Base-by-base conservation (phyloP, 2,888 invertebrate species). In the Carpatolechia fugitivella region DNA sequence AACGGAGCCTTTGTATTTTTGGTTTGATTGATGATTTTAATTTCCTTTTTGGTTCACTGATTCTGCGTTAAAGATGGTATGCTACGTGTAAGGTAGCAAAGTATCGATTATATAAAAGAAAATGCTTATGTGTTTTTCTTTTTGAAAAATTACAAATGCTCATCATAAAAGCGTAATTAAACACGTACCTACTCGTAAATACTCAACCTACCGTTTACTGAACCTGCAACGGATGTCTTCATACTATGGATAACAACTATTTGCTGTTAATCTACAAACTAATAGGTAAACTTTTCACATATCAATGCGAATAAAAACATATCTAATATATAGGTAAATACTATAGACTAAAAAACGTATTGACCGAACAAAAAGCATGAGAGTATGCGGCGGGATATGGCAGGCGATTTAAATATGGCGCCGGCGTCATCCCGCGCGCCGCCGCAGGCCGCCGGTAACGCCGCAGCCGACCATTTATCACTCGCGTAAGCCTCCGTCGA, bases 1-100 rank as follows among this genome's bases (percentile, higher is more conserved):
- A 81, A 84, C 82, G 83, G 80, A 78, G 77, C 88, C 83, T 84
- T 89, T 88, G 86, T 86, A 82, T 84, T 88, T 87, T 89, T 88
- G 82, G 79, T 87, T 89, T 89, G 89, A 89, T 89, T 89, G 89
- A 89, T 89, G 89, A 85, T 89, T 87, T 89, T 89, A 88, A 87
- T 89, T 89, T 89, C 85, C 86, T 83, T 82, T 86, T 84, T 81
- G 81, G 80, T 78, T 82, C 81, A 80, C 79, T 80, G 81, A 77
- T 79, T 85, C 75, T 72, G 64, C 65, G 66, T 61, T 66, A 62
- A 56, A 58, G 59, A 62, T 63, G 24, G 24, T 62, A 62, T 58
- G 60, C 62, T 61, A 56, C 57, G 63, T 62, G 52, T 46, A 38
- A 30, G 30, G 47, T 29, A 7, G 10, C 4, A 1, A 20, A 8